Conservation (phyloP, 2,888 invertebrate genomes). For the Tachina lurida region DNA sequence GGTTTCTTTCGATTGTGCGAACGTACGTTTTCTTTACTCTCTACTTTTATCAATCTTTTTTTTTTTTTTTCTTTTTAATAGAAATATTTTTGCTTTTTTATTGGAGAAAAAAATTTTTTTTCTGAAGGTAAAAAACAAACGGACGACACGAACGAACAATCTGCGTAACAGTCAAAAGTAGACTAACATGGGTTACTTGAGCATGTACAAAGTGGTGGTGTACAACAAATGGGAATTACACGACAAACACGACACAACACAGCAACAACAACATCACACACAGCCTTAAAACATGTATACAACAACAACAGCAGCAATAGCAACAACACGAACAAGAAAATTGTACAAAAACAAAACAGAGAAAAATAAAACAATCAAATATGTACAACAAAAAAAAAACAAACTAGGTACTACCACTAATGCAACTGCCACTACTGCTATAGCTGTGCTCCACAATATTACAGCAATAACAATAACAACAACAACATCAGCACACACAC, state of each 20-base stretch:
- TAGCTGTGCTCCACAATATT: conserved; percentile 50
- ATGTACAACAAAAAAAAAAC: conserved; percentile 26
- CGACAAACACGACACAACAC: conserved; percentile 77
- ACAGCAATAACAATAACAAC: conserved; percentile 19
- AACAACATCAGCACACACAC: conserved; percentile 36
- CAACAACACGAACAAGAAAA: conserved; percentile 23
- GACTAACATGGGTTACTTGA: conserved; percentile 83
- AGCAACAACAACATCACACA: conserved; percentile 71
- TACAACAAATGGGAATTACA: conserved; percentile 81
- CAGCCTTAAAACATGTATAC: conserved; percentile 63
- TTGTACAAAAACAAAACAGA: conserved; percentile 43
- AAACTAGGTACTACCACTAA: conserved; percentile 43
- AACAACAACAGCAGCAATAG: conserved; percentile 65
- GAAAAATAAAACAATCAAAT: conserved; percentile 35
- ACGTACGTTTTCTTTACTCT: conserved; percentile 47
- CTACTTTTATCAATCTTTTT: conserved; percentile 24
- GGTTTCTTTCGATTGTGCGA: conserved; percentile 57
- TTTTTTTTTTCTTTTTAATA: conserved; percentile 40
- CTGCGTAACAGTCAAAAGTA: conserved; percentile 83
- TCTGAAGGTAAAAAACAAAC: conserved; percentile 65
- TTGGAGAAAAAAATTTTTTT: conserved; percentile 33
- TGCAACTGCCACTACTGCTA: conserved; percentile 55
- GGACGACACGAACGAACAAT: conserved; percentile 80
- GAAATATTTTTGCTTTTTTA: conserved; percentile 39
- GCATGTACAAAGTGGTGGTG: conserved; percentile 81